Evolutionary conservation across 1,140 invertebrate genomes (phyloP).

Genomic region (Leptopilina clavipes): DNA sequence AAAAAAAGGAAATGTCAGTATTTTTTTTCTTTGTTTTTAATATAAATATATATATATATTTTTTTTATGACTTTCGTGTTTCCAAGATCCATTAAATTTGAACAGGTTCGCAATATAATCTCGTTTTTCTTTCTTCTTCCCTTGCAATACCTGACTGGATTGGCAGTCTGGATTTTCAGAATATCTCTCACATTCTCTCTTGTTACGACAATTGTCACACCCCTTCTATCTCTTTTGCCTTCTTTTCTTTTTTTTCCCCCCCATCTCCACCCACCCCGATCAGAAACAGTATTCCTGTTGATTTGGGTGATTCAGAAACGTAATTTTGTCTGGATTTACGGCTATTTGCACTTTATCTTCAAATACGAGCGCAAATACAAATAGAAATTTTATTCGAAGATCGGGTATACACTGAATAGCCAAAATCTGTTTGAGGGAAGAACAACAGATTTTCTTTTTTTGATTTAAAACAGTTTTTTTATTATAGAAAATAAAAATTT

Average conservation of each 20-base stretch:
- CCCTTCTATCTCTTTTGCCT: not conserved
- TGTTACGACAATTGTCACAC: conserved; percentile 8
- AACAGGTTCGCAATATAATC: not conserved
- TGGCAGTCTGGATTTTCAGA: conserved; percentile 5
- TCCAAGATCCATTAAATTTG: conserved; percentile 5
- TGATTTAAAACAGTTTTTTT: too few relatives aligned
- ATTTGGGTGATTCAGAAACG: conserved; percentile 15
- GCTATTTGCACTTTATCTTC: conserved; percentile 9
- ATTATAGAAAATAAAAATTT: too few relatives aligned
- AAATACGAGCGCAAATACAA: conserved; percentile 19
- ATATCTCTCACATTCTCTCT: conserved; percentile 19
- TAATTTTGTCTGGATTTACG: conserved; percentile 19
- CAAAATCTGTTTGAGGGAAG: too few relatives aligned
- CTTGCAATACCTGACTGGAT: not conserved
- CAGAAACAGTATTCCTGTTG: conserved; percentile 10
- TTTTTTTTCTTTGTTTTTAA: too few relatives aligned
- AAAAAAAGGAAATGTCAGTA: too few relatives aligned
- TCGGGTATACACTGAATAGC: not conserved
- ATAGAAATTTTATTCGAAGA: conserved; percentile 8
- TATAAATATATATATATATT: not conserved
- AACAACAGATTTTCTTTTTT: too few relatives aligned
- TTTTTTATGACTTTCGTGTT: conserved; percentile 7
- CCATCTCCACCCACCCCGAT: not conserved
- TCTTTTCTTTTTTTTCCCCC: too few relatives aligned
- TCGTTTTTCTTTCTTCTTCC: conserved; percentile 6